phyloP scores from a whole-genome alignment of 2,888 invertebrate genomes.

The Reticulitermes lucifugus region DNA sequence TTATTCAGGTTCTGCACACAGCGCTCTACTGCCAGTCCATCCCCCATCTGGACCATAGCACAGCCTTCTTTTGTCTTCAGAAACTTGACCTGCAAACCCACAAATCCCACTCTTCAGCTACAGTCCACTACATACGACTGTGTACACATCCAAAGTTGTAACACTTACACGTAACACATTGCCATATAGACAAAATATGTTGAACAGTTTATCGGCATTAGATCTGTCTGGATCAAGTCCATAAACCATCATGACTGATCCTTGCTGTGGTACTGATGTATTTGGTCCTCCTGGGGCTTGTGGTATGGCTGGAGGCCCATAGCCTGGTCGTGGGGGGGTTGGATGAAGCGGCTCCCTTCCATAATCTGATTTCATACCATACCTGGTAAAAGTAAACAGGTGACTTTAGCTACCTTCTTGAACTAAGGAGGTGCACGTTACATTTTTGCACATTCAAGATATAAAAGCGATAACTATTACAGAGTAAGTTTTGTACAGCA shows the following conservation, averaged over 20 bases:
- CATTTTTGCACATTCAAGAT: too few species aligned
- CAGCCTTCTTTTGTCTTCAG: slow-evolving; percentile 98
- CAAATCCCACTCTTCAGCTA: not conserved
- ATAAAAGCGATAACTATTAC: too few species aligned
- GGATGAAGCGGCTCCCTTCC: slow-evolving; percentile 54
- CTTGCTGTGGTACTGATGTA: slow-evolving; percentile 66
- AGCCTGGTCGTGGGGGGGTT: slow-evolving; percentile 56
- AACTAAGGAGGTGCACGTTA: not conserved
- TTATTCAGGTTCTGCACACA: slow-evolving; percentile 96
- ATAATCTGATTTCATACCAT: slow-evolving; percentile 53
- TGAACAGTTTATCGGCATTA: slow-evolving; percentile 96
- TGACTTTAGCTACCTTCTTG: not conserved
- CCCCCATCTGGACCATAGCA: slow-evolving; percentile 99
- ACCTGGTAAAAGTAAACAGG: slow-evolving; percentile 32
- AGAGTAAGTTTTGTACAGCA: too few species aligned
- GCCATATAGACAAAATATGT: slow-evolving; percentile 98
- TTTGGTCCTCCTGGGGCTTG: slow-evolving; percentile 64
- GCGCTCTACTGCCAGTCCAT: slow-evolving; percentile 92
- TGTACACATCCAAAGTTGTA: not conserved
- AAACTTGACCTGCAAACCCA: slow-evolving; percentile 77
- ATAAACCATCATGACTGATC: slow-evolving; percentile 98
- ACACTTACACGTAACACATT: slow-evolving; percentile 92
- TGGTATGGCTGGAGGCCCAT: slow-evolving; percentile 68
- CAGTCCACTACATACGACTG: not conserved
- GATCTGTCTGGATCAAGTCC: slow-evolving; percentile 93